Evolutionary conservation across 2,888 invertebrate genomes (phyloP).

Genomic region (Trichopria drosophilae): DNA sequence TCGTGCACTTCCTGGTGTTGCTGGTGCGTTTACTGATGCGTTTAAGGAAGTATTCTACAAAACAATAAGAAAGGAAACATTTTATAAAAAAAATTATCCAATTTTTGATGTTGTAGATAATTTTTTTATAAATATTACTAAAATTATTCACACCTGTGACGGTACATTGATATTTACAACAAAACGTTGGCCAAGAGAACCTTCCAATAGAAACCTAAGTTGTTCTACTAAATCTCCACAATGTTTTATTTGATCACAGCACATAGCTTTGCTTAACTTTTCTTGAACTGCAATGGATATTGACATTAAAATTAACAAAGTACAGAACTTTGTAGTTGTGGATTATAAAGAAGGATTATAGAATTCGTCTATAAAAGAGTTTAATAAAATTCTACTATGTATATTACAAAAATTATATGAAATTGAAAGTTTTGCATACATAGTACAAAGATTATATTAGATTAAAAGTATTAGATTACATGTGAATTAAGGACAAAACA

Average conservation of each 20-base stretch:
- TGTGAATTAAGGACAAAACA: neutral
- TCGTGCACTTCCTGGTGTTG: slow-evolving; percentile 46
- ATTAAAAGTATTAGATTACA: too few species aligned
- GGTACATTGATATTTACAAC: slow-evolving; percentile 56
- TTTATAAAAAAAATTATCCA: slow-evolving; percentile 23
- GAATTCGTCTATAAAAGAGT: too few species aligned
- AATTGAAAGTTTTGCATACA: too few species aligned
- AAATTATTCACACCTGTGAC: slow-evolving; percentile 39
- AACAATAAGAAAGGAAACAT: too few species aligned
- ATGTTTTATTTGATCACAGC: slow-evolving; percentile 47
- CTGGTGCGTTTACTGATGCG: slow-evolving; percentile 48
- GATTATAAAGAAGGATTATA: too few species aligned
- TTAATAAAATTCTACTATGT: too few species aligned
- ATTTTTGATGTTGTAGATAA: slow-evolving; percentile 21
- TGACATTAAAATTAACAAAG: too few species aligned
- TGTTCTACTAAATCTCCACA: slow-evolving; percentile 52
- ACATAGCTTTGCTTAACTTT: slow-evolving; percentile 45
- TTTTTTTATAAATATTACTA: slow-evolving; percentile 3
- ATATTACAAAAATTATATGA: too few species aligned
- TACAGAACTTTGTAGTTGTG: too few species aligned
- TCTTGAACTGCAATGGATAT: slow-evolving; percentile 56
- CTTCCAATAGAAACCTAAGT: slow-evolving; percentile 51
- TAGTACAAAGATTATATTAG: too few species aligned
- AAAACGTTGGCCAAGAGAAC: slow-evolving; percentile 51
- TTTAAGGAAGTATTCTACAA: neutral